A percentile compares a stretch with the other conserved stretches of the same genome.
These are phyloP conservation scores for Apogon hyalosoma DNA, from an alignment of 2,797 vertebrate species.

Conservation along the genomic window DNA sequence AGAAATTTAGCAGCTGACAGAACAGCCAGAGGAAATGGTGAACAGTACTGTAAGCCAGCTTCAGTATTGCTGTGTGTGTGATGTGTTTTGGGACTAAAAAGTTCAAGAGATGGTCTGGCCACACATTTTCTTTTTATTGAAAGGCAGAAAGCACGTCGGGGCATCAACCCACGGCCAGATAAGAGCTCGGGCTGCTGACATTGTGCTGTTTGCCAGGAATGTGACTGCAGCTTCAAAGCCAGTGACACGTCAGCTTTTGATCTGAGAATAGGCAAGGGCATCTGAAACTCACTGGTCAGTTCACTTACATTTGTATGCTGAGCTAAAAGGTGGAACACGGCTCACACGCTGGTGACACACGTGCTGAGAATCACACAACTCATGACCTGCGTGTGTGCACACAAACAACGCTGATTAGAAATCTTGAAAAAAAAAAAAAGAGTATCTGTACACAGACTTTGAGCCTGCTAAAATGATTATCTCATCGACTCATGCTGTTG, in stretches of 20 bases:
- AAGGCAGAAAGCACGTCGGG: slow-evolving; percentile 48
- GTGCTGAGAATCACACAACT: neutral
- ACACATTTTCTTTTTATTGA: slow-evolving; percentile 42
- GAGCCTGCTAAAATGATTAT: slow-evolving; percentile 51
- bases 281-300: slow-evolving; percentile 56
- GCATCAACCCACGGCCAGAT: slow-evolving; percentile 49
- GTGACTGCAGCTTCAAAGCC: slow-evolving; percentile 67
- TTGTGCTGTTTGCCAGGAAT: slow-evolving; percentile 59
- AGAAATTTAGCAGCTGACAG: slow-evolving; percentile 43
- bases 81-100: slow-evolving; percentile 38
- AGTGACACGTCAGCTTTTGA: slow-evolving; percentile 72
- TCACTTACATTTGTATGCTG: slow-evolving; percentile 42
- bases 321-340: slow-evolving; percentile 36
- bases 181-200: slow-evolving; percentile 53
- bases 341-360: slow-evolving; percentile 10
- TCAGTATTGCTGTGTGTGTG: slow-evolving; percentile 4
- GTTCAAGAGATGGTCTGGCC: slow-evolving; percentile 33
- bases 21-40: slow-evolving; percentile 29
- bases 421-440: slow-evolving; percentile 28
- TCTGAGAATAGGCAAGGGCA: slow-evolving; percentile 68
- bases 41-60: slow-evolving; percentile 28
- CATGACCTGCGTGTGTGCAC: slow-evolving; percentile 16
- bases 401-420: slow-evolving; percentile 35
- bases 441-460: slow-evolving; percentile 41
- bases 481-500: slow-evolving; percentile 49